phyloP scores from a whole-genome alignment of 2,888 invertebrate genomes.

The Phlogophora meticulosa region DNA sequence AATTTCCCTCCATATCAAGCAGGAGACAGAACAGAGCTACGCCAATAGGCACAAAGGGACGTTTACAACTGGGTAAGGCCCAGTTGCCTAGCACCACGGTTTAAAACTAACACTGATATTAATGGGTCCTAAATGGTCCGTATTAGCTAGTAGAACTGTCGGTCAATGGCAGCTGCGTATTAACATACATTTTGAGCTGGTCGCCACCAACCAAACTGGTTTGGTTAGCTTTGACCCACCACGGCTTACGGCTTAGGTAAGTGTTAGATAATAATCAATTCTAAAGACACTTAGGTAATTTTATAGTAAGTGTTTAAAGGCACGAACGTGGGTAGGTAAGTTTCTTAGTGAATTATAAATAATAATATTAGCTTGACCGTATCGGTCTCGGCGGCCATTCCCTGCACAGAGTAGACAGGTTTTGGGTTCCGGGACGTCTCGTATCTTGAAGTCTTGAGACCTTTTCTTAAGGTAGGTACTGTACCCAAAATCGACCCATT shows the following conservation, averaged over 20 bases:
- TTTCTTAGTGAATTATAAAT: background rate
- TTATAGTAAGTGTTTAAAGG: slow-evolving; percentile 22
- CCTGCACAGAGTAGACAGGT: no score
- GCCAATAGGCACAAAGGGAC: no score
- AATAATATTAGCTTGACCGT: background rate
- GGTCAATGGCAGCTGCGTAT: slow-evolving; percentile 40
- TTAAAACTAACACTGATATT: no score
- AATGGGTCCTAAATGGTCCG: background rate
- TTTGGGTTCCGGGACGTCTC: no score
- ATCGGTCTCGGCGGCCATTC: background rate
- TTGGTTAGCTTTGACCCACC: slow-evolving; percentile 42
- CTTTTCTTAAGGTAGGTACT: no score
- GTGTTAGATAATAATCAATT: slow-evolving; percentile 39
- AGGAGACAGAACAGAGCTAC: no score
- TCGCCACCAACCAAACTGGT: slow-evolving; percentile 32
- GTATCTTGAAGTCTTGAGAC: no score
- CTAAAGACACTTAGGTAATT: slow-evolving; percentile 15
- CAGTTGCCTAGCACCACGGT: no score
- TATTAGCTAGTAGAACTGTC: background rate
- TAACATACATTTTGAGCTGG: slow-evolving; percentile 23
- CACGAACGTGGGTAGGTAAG: slow-evolving; percentile 20
- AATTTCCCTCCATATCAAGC: no score
- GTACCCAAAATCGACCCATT: no score
- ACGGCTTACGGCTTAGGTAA: slow-evolving; percentile 14
- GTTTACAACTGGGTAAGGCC: no score